phyloP scores from a whole-genome alignment of 1,140 invertebrate genomes.

The Lasioglossum baleicum region DNA sequence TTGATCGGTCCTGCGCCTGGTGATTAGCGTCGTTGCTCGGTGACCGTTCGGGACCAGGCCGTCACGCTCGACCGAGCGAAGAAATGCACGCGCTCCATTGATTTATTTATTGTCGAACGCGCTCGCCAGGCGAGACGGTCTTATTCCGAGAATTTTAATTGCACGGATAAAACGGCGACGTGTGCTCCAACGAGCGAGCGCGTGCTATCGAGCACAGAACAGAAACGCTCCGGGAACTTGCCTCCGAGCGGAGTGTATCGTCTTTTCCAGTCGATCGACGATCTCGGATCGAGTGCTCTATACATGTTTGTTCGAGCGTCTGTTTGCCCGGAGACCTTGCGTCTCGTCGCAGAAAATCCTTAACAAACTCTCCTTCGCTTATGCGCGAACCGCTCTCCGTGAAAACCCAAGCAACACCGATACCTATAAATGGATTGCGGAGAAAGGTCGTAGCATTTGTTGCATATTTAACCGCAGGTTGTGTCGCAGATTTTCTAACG shows the following conservation, averaged over 20 bases:
- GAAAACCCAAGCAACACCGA: too few relatives aligned
- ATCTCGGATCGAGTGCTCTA: neutral
- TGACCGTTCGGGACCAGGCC: conserved; percentile 39
- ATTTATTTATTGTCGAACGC: conserved; percentile 60
- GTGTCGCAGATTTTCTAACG: too few relatives aligned
- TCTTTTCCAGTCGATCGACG: neutral
- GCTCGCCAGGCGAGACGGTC: conserved; percentile 16
- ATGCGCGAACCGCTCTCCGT: neutral
- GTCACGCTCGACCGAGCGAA: conserved; percentile 59
- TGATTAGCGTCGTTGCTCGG: conserved; percentile 26
- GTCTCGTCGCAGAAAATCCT: neutral
- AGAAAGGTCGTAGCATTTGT: too few relatives aligned
- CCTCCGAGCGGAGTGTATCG: neutral
- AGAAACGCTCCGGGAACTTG: too few relatives aligned
- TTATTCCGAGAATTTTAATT: conserved; percentile 63
- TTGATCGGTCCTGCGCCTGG: neutral
- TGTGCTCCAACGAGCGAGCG: neutral
- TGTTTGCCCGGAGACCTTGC: neutral
- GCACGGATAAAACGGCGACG: conserved; percentile 35
- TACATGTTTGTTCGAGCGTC: neutral
- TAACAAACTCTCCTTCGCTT: neutral
- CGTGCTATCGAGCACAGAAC: neutral
- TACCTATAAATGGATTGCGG: too few relatives aligned
- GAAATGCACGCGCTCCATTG: conserved; percentile 60
- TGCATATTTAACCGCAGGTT: too few relatives aligned